Base-by-base conservation (phyloP, 1,140 invertebrate species). In the Drosophila repletoides region DNA sequence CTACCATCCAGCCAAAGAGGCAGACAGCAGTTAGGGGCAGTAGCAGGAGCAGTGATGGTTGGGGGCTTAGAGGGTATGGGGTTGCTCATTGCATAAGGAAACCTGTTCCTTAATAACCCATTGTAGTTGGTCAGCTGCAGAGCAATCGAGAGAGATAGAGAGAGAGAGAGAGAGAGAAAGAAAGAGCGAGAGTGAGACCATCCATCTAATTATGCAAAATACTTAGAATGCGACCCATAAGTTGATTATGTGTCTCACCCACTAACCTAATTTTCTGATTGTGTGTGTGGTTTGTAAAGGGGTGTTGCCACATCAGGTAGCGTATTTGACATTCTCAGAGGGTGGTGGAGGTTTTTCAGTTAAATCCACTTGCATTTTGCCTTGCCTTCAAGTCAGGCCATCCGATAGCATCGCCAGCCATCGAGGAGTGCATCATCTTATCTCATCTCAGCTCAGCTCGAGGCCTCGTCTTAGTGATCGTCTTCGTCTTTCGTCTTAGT, bases 201-300 rank as follows among this genome's bases (percentile, higher is more conserved):
- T 63, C 48, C 28, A 65, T 76, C 73, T 75, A 76, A 86, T 86
- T 72, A 84, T 77, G 73, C 60, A 75, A 56, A 66, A 74, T 58
- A 72, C 59, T 43, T 43, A 19, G 38, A 72, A 59, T 65, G 72
- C 80, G 72, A 73, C 74, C 68, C 67, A 84, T 86, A 79, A 86
- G 71, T 80, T 84, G 84, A 84, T 84, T 66, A 66, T 80, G 79
- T 79, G 81, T 80, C 75, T 84, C 72, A 86, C 80, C 80, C 80
- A 84, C 75, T 84, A 84, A 84, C 80, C 80, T 52, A 84, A 84
- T 84, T 84, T 58, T 26, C 58, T 83, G 68, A 67, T 66, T 59
- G 63, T 41, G 56, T 40, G 68, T 52, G 45, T 55, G n/a, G 60
- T 52, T 26, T 33, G 7, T 28, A 15, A 38, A 14, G 26, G 21